A percentile compares a stretch with the other conserved stretches of the same genome.
These are phyloP conservation scores for Eubasilissa splendida DNA, from an alignment of 2,888 invertebrate species.

Conservation along the genomic window DNA sequence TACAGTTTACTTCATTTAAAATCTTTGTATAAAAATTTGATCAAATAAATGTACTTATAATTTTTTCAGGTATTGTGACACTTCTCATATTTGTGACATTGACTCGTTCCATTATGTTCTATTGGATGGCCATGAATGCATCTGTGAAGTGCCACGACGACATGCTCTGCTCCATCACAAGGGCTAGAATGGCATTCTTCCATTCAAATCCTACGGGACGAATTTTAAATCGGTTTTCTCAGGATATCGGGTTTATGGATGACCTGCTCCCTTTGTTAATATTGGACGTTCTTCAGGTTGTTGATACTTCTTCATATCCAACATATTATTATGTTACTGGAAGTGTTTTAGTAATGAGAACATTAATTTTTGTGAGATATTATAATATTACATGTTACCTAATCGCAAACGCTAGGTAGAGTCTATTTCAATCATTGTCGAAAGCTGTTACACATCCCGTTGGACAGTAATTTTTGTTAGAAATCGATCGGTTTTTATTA, in stretches of 20 bases:
- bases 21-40: no score
- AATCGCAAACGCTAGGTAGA: no score
- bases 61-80: slow-evolving; percentile 46
- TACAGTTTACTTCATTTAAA: no score
- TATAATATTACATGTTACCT: no score
- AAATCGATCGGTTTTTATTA: no score
- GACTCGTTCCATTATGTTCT: slow-evolving; percentile 78
- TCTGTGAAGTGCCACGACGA: slow-evolving; percentile 82
- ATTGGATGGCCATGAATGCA: slow-evolving; percentile 82
- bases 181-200: slow-evolving; percentile 87
- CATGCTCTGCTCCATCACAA: slow-evolving; percentile 84
- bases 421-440: no score
- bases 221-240: slow-evolving; percentile 87
- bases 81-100: slow-evolving; percentile 61
- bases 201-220: slow-evolving; percentile 87
- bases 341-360: no score
- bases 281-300: slow-evolving; percentile 77
- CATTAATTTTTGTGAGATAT: no score
- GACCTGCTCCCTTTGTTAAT: slow-evolving; percentile 79
- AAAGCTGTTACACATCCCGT: no score
- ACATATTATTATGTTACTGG: no score
- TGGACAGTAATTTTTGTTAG: no score
- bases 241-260: slow-evolving; percentile 86
- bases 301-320: neutral
- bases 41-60: neutral